phyloP scores from a whole-genome alignment of 2,113 vertebrate genomes.

The Butorides virescens region DNA sequence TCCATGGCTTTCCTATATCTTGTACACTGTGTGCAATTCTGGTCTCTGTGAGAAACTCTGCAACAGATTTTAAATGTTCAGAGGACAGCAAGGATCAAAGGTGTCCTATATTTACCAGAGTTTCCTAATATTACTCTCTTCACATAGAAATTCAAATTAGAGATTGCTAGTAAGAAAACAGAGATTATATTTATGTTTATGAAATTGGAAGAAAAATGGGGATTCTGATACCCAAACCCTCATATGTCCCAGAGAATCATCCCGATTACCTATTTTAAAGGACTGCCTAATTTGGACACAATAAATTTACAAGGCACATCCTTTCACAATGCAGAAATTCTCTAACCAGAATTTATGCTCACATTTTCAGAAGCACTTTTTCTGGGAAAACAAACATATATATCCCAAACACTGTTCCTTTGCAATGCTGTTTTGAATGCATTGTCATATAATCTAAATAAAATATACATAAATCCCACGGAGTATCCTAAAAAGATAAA shows the following conservation, averaged over 20 bases:
- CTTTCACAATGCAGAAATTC: not conserved
- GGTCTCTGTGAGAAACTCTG: not conserved
- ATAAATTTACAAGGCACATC: not conserved
- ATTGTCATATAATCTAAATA: not conserved
- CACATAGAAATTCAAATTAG: not conserved
- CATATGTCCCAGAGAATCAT: not conserved
- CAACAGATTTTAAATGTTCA: not conserved
- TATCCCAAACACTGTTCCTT: not conserved
- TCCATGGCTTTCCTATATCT: not conserved
- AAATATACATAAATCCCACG: not conserved
- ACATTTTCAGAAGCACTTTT: not conserved
- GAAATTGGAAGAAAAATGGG: not conserved
- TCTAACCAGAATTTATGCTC: not conserved
- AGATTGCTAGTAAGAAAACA: not conserved
- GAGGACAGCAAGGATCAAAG: not conserved
- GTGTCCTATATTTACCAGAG: not conserved
- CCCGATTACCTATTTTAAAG: not conserved
- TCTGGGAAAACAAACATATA: not conserved
- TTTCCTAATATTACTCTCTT: not conserved
- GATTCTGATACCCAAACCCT: not conserved
- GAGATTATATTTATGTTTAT: not conserved
- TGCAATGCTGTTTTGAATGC: not conserved
- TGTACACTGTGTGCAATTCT: not conserved
- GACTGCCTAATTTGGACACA: not conserved
- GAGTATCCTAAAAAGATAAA: not conserved